These are phyloP conservation scores for Leptinotarsa rubiginosa DNA, from an alignment of 2,888 invertebrate species.

Conservation along the genomic window DNA sequence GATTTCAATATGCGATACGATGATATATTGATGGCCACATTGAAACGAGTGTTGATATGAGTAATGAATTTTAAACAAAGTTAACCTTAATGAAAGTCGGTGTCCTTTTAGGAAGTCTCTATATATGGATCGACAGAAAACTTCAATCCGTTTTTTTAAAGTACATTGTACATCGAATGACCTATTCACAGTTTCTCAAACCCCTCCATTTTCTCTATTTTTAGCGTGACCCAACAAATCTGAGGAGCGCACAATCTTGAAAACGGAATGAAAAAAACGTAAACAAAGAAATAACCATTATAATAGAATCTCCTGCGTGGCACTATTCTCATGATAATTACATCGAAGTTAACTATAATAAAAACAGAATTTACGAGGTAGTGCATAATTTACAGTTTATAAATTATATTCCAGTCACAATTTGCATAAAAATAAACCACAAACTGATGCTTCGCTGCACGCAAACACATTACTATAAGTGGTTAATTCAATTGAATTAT, in stretches of 20 bases:
- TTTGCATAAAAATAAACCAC: slow-evolving; percentile 50
- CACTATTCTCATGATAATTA: slow-evolving; percentile 16
- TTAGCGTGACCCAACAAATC: too few species aligned
- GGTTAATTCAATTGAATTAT: slow-evolving; percentile 41
- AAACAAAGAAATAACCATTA: neutral
- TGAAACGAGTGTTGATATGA: too few species aligned
- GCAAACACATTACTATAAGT: slow-evolving; percentile 41
- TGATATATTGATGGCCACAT: too few species aligned
- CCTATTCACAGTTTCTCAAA: too few species aligned
- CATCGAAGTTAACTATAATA: slow-evolving; percentile 27
- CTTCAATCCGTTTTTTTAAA: too few species aligned
- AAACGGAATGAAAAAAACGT: neutral
- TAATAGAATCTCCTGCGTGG: neutral
- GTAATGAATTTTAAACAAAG: too few species aligned
- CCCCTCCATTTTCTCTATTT: too few species aligned
- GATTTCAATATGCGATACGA: too few species aligned
- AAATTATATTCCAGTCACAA: slow-evolving; percentile 48
- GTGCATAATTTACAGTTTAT: slow-evolving; percentile 48
- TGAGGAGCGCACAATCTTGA: neutral
- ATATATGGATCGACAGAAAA: too few species aligned
- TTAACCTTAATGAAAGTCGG: too few species aligned
- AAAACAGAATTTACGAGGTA: slow-evolving; percentile 40
- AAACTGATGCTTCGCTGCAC: slow-evolving; percentile 42
- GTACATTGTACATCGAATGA: too few species aligned
- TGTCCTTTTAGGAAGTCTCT: too few species aligned